phyloP scores from a whole-genome alignment of 1,140 invertebrate genomes.

The Atta cephalotes region DNA sequence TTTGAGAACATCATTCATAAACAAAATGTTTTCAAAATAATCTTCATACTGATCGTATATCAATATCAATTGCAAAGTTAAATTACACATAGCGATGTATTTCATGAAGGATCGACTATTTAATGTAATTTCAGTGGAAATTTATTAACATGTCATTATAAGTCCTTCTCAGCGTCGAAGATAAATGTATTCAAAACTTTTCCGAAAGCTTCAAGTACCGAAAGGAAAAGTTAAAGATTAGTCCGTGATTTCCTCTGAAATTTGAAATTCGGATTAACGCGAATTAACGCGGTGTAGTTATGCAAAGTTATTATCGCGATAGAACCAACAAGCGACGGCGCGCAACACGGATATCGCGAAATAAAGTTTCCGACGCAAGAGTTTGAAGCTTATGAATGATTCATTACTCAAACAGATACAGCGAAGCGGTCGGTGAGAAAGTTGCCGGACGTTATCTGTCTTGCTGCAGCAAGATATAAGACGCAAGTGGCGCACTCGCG shows the following conservation, averaged over 20 bases:
- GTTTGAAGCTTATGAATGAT: constrained; percentile 62
- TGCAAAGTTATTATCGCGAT: constrained; percentile 58
- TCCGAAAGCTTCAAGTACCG: constrained; percentile 27
- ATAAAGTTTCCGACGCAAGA: constrained; percentile 64
- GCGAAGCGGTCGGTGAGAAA: constrained; percentile 46
- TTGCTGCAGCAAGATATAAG: constrained; percentile 38
- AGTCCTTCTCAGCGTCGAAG: not conserved
- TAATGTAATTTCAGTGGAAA: constrained; percentile 19
- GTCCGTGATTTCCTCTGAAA: constrained; percentile 44
- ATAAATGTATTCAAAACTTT: constrained; percentile 49
- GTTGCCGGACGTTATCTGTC: constrained; percentile 59
- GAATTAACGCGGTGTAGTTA: constrained; percentile 60
- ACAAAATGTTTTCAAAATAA: constrained; percentile 23
- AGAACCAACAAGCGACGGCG: constrained; percentile 55
- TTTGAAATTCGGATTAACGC: constrained; percentile 63
- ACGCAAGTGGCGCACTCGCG: constrained; percentile 2
- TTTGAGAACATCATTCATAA: constrained; percentile 23
- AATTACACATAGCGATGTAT: constrained; percentile 1
- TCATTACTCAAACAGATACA: constrained; percentile 60
- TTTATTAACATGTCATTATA: constrained; percentile 47
- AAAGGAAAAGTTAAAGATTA: constrained; percentile 53
- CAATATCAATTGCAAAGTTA: not conserved
- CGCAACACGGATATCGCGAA: constrained; percentile 54
- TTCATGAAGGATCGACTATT: not conserved
- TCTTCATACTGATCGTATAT: not conserved